Evolutionary conservation across 2,797 vertebrate genomes (phyloP).

Genomic region (Glyptemys insculpta): DNA sequence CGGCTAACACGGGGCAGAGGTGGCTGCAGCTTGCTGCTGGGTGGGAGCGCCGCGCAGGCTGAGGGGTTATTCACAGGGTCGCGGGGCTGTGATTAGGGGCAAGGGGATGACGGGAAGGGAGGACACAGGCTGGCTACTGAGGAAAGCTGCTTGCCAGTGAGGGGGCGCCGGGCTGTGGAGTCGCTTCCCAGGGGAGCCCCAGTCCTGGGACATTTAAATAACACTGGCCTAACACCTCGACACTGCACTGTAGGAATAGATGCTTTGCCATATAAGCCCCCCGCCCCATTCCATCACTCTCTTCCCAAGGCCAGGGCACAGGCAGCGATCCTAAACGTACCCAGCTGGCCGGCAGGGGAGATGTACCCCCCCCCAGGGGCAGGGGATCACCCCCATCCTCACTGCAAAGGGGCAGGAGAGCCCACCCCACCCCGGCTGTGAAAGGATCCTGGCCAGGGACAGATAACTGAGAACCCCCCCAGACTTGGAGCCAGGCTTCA

Average conservation of each 20-base stretch:
- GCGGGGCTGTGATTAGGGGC: too few relatives aligned
- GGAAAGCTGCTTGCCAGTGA: not conserved
- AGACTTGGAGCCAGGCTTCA: not conserved
- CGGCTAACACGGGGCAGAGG: not conserved
- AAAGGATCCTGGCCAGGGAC: not conserved
- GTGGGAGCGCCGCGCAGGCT: too few relatives aligned
- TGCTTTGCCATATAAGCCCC: not conserved
- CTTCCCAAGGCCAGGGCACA: not conserved
- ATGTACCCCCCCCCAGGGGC: not conserved
- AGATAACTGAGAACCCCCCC: not conserved
- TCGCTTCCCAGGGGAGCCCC: not conserved
- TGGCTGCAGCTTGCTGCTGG: too few relatives aligned
- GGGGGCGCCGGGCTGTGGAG: not conserved
- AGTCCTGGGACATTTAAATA: not conserved
- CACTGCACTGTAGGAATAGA: not conserved
- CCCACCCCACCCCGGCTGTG: not conserved
- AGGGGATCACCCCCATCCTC: not conserved
- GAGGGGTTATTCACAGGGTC: not conserved
- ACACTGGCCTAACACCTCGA: not conserved
- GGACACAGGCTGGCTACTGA: not conserved
- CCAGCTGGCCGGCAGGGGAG: not conserved
- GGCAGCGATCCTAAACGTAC: not conserved
- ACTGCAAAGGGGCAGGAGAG: not conserved
- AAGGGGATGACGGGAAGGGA: not conserved
- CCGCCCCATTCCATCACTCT: not conserved